These are phyloP conservation scores for Pandemis heparana DNA, from an alignment of 2,888 invertebrate genomes.

Conservation along the genomic window DNA sequence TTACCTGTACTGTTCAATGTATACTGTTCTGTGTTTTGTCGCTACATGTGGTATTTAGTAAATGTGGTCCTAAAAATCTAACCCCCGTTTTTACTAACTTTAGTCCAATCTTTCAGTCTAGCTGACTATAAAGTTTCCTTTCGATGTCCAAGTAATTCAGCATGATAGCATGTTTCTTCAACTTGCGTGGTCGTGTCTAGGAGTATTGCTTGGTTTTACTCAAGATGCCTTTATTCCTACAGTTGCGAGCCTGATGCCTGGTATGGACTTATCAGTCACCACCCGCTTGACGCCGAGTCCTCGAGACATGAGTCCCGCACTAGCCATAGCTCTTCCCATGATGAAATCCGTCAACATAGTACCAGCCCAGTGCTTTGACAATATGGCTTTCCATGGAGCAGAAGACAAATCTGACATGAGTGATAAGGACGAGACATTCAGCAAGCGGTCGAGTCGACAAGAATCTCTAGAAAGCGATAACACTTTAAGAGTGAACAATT, in stretches of 20 bases:
- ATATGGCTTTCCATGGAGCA: conserved; percentile 76
- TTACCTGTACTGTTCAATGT: not conserved
- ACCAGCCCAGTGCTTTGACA: conserved; percentile 81
- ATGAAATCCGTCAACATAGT: conserved; percentile 84
- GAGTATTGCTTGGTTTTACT: conserved; percentile 50
- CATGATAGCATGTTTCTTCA: conserved; percentile 35
- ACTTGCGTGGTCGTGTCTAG: conserved; percentile 34
- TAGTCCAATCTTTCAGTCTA: not conserved
- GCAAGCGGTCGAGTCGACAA: conserved; percentile 67
- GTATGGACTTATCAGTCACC: conserved; percentile 87
- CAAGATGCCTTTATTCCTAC: conserved; percentile 54
- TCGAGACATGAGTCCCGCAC: conserved; percentile 87
- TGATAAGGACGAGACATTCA: conserved; percentile 53
- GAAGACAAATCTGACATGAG: conserved; percentile 58
- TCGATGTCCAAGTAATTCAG: conserved; percentile 15
- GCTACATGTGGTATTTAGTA: conserved; percentile 11
- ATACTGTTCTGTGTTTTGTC: conserved; percentile 13
- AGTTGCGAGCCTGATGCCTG: conserved; percentile 83
- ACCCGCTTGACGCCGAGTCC: conserved; percentile 89
- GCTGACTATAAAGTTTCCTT: conserved; percentile 1
- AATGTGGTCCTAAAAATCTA: conserved; percentile 10
- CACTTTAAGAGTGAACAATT: conserved; percentile 72
- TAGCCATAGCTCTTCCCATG: conserved; percentile 87
- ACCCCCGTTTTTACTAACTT: not conserved
- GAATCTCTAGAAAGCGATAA: conserved; percentile 73